Percentiles rank a stretch among this genome's conserved stretches.
phyloP scores from a whole-genome alignment of 2,113 vertebrate species.

The Porphyrio hochstetteri region DNA sequence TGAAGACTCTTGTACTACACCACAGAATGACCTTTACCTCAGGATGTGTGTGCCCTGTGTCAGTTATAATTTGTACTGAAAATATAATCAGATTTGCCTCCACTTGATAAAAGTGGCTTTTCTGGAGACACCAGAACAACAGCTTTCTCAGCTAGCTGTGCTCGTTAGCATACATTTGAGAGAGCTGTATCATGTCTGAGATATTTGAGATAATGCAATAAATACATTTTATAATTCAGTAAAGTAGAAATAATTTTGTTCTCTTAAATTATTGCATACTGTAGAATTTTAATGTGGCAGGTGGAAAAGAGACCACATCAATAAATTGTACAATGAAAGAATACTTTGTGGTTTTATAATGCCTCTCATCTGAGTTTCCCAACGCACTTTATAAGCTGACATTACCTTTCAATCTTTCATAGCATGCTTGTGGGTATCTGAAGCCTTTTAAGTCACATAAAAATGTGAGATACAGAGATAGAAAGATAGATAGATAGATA shows the following conservation, averaged over 20 bases:
- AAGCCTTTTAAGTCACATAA: background rate
- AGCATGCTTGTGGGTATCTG: background rate
- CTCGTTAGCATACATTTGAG: background rate
- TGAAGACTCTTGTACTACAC: background rate
- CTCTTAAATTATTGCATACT: background rate
- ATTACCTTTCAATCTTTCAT: background rate
- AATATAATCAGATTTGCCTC: background rate
- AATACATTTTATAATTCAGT: background rate
- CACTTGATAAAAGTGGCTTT: background rate
- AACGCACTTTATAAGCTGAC: background rate
- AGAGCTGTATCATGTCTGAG: background rate
- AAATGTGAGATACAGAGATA: background rate
- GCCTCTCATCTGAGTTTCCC: background rate
- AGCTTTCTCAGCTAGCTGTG: background rate
- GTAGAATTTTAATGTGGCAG: background rate
- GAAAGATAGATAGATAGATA: too few species aligned
- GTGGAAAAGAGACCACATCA: background rate
- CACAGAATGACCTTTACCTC: slow-evolving; percentile 4
- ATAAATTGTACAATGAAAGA: background rate
- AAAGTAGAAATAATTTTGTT: background rate
- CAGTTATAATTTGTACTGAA: background rate
- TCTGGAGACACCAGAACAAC: background rate
- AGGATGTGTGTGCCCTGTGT: background rate
- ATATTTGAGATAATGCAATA: background rate
- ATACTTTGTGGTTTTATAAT: background rate